Evolutionary conservation across 2,888 invertebrate species (phyloP), one percentile per base, ranked within the genome.

Genomic region (Caenorhabditis sp.): DNA sequence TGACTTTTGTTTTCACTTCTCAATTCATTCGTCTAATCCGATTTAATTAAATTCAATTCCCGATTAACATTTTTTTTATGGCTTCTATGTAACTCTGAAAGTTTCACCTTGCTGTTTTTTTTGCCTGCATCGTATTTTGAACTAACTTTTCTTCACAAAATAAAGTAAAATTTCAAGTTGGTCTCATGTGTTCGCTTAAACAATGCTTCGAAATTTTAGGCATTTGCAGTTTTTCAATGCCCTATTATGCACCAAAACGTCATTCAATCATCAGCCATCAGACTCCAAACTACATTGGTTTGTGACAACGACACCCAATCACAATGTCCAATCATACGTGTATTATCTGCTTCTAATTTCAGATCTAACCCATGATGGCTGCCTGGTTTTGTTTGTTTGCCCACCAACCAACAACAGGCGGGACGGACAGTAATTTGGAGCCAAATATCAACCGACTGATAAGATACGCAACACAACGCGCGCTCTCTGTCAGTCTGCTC

Each of bases 391-490:
- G 40, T 76, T 76, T 76, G 44, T 67, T 61, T 40, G 67, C 60
- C 61, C 67, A 32, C 64, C 13, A 28, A 60, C 40, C 40, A 76
- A 65, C 74, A 65, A 74, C 65, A 74, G 18, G 47, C 65, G 37
- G 65, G 74, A 65, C 70, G 32, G 65, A 44, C n/a, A n/a, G n/a
- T 79, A 79, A 71, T 71, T 71, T 79, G 69, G 70, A 79, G 71
- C 79, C 79, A 79, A 72, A 67, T 72, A 79, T 60, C 67, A 50
- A 72, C 18, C 26, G 53, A 79, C 71, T 79, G 79, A 79, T 79
- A 79, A 79, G 79, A 79, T 79, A 79, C 51, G 53, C 44, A 22
- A 32, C 65, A 24, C 60, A 40, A 20, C 51, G 24, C 44, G 51
- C 51, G 40, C 55, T 64, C 35, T 55, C 60, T 44, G 26, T 68